Conservation (phyloP, 2,888 invertebrate genomes). For the Sphaerophoria taeniata region DNA sequence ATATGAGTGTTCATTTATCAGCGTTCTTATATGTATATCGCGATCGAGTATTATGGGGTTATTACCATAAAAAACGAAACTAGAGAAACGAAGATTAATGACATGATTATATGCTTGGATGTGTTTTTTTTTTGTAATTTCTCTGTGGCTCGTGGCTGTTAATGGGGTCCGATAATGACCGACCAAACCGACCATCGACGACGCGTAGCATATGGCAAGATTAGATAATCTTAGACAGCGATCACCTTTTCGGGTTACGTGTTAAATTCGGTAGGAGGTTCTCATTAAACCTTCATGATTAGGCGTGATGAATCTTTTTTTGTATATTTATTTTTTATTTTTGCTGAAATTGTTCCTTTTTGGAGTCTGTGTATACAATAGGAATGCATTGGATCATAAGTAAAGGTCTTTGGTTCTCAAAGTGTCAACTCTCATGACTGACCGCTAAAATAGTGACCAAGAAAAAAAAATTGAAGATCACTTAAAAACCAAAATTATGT, state of each 20-base stretch:
- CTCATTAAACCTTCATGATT: slow-evolving; percentile 66
- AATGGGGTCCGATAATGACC: neutral
- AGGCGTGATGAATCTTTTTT: slow-evolving; percentile 55
- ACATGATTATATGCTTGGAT: slow-evolving; percentile 72
- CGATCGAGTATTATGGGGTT: slow-evolving; percentile 8
- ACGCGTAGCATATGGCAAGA: slow-evolving; percentile 67
- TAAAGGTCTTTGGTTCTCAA: too few species aligned
- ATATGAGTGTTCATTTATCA: too few species aligned
- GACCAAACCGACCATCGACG: too few species aligned
- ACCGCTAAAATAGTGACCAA: too few species aligned
- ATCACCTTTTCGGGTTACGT: slow-evolving; percentile 50
- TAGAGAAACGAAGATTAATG: slow-evolving; percentile 66
- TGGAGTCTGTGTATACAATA: too few species aligned
- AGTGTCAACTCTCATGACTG: too few species aligned
- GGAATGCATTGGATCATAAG: too few species aligned
- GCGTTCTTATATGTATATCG: too few species aligned
- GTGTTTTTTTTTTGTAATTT: slow-evolving; percentile 39
- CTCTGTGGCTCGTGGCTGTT: slow-evolving; percentile 38
- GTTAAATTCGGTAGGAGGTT: slow-evolving; percentile 65
- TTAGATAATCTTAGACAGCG: slow-evolving; percentile 64
- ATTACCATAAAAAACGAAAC: slow-evolving; percentile 53
- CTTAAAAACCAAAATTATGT: neutral
- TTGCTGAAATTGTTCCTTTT: too few species aligned
- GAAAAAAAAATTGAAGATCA: too few species aligned
- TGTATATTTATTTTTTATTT: too few species aligned